A percentile compares a stretch with the other conserved stretches of the same genome.
These are phyloP conservation scores for Oxyruncus cristatus DNA, from an alignment of 2,113 vertebrate genomes.

Conservation along the genomic window DNA sequence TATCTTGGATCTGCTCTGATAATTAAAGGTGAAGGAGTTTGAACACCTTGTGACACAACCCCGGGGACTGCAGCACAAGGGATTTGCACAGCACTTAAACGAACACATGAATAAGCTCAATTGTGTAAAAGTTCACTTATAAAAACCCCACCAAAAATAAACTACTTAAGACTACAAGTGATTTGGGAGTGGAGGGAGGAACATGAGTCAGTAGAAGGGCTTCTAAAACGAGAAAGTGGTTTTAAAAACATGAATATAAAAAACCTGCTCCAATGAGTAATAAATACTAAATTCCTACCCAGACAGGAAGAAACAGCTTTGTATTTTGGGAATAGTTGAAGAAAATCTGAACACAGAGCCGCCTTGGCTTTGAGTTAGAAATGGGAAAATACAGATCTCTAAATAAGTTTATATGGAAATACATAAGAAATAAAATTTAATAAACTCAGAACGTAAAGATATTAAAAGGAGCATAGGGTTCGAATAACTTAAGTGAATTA, in stretches of 20 bases:
- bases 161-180: not conserved
- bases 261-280: constrained; percentile 6
- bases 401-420: not conserved
- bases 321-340: not conserved
- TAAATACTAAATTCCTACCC: not conserved
- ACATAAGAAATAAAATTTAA: not conserved
- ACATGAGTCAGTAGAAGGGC: constrained; percentile 24
- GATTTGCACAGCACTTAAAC: not conserved
- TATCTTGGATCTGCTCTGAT: not conserved
- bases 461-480: not conserved
- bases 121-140: not conserved
- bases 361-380: not conserved
- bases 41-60: not conserved
- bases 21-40: not conserved
- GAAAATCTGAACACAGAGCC: not conserved
- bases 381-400: not conserved
- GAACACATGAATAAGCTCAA: not conserved
- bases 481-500: not conserved
- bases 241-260: not conserved
- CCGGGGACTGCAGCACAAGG: not conserved
- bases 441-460: not conserved
- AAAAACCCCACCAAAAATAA: constrained; percentile 40
- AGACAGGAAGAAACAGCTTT: not conserved
- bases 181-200: not conserved
- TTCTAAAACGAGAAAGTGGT: constrained; percentile 1